phyloP scores from a whole-genome alignment of 2,113 vertebrate species.

The Periophthalmodon schlosseri region DNA sequence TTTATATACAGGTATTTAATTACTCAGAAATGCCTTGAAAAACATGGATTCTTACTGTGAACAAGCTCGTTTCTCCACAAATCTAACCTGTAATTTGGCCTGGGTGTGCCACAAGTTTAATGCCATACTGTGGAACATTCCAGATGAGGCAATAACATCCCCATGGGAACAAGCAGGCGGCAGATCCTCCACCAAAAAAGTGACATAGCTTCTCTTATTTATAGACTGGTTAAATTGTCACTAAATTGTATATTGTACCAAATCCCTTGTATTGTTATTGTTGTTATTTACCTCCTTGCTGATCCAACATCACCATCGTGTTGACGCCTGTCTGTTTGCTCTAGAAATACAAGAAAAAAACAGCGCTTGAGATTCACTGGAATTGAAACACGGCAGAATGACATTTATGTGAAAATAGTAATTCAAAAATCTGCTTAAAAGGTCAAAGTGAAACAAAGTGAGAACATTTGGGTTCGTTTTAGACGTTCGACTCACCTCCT shows the following conservation, averaged over 20 bases:
- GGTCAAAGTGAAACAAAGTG: not conserved
- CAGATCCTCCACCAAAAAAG: too few species aligned
- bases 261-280: not conserved
- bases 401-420: not conserved
- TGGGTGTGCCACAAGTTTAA: too few species aligned
- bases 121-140: too few species aligned
- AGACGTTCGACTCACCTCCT: conserved; percentile 85
- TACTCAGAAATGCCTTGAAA: too few species aligned
- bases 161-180: too few species aligned
- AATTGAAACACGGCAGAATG: not conserved
- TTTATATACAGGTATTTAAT: too few species aligned
- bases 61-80: too few species aligned
- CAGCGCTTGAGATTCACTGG: conserved; percentile 1
- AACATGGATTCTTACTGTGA: too few species aligned
- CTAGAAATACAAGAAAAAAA: conserved; percentile 58
- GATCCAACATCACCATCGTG: conserved; percentile 90
- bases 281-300: conserved; percentile 86
- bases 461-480: not conserved
- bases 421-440: not conserved
- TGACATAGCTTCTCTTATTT: not conserved
- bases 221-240: not conserved
- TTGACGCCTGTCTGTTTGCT: conserved; percentile 88
- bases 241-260: not conserved
- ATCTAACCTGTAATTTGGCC: too few species aligned
- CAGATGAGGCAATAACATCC: too few species aligned